Evolutionary conservation across 2,113 vertebrate genomes (phyloP).

Genomic region (Pachyramphus minor): DNA sequence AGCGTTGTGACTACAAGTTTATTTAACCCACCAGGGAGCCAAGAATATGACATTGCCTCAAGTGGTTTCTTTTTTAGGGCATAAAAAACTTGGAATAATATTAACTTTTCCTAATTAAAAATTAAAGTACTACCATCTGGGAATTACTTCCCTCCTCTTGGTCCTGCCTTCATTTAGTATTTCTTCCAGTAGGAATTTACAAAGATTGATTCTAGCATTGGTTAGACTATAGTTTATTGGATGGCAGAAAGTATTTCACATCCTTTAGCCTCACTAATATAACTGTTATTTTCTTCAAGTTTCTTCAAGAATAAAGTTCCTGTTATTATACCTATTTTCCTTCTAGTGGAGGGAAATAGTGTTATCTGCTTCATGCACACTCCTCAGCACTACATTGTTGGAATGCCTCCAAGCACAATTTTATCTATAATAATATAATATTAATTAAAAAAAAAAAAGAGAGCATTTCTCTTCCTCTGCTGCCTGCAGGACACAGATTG

Average conservation of each 20-base stretch:
- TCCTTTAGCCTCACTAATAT: background rate
- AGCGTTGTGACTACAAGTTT: background rate
- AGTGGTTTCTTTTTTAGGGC: background rate
- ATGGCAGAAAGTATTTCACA: background rate
- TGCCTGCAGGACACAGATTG: background rate
- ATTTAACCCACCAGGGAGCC: background rate
- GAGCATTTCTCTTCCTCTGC: background rate
- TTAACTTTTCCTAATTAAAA: background rate
- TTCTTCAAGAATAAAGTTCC: constrained; percentile 35
- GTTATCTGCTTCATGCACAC: constrained; percentile 28
- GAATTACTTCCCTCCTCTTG: background rate
- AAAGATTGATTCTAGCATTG: background rate
- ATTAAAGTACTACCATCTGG: background rate
- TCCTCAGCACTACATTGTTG: background rate
- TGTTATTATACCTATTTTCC: background rate
- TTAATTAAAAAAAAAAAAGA: background rate
- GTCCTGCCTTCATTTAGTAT: background rate
- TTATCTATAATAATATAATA: constrained; percentile 18
- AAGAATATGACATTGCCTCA: background rate
- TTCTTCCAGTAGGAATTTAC: background rate
- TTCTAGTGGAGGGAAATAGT: background rate
- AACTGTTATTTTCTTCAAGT: constrained; percentile 3
- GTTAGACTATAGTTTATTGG: background rate
- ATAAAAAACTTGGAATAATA: background rate
- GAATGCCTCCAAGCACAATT: background rate